Evolutionary conservation across 2,797 vertebrate genomes (phyloP), one percentile per base, ranked within the genome.

Genomic region (Parambassis ranga): DNA sequence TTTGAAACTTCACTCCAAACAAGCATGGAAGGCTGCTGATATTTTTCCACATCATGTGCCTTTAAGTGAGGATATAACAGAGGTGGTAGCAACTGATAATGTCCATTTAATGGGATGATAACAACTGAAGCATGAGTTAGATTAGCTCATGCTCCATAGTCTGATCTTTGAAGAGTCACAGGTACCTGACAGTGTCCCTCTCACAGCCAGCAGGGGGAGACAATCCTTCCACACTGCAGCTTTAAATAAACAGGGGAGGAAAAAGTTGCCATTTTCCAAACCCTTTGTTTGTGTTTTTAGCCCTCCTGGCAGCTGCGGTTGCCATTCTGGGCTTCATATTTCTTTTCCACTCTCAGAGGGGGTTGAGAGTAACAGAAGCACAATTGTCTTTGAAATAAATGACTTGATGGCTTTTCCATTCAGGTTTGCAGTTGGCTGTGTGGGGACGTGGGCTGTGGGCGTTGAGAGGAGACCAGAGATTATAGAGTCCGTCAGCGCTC

Each of bases 311-410:
- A 58, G 26, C 31, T 3, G 15, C 23, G 14, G 39, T 26, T 5
- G 7, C 36, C 42, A n/a, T n/a, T n/a, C 46, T 48, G 58, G 63
- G 28, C 47, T 72, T 49, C 18, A 37, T 46, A 8, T 39, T 74
- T 53, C 48, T 80, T 82, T 80, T 81, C 72, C 27, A 14, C 44
- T 52, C 46, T 37, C 23, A 16, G 27, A 41, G 48, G 52, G 66
- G 38, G 51, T 33, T 65, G 71, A 62, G 62, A 62, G 62, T 42
- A 74, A 78, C 39, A 57, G 42, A 59, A 42, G 46, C 53, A 14
- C 81, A 39, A 76, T 90, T 88, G 84, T 89, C 55, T 67, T 79
- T 33, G 27, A 67, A 60, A 73, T 23, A 63, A 71, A 51, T 37
- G 8, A 30, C 23, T 50, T 57, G 61, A 67, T 74, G 67, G 49